Percentiles rank a stretch among this genome's conserved stretches.
Evolutionary conservation across 2,888 invertebrate genomes (phyloP).

Genomic region (Cacoxenus indagator): DNA sequence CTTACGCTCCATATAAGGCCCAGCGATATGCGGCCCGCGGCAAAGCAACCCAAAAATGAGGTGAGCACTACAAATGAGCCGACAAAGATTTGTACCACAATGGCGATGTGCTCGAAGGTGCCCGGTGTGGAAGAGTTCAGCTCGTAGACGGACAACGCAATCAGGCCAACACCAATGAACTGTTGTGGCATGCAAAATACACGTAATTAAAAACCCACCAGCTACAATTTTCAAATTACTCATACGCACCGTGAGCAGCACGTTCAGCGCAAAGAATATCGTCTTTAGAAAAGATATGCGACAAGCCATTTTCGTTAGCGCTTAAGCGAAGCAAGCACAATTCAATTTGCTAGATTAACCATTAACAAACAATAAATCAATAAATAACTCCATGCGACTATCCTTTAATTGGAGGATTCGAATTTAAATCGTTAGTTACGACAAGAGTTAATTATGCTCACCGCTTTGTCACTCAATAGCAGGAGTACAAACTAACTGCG

Average conservation of each 20-base stretch:
- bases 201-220: background rate
- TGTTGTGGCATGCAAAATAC: slow-evolving; percentile 29
- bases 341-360: background rate
- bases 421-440: background rate
- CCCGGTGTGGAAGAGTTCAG: slow-evolving; percentile 62
- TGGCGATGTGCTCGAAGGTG: slow-evolving; percentile 62
- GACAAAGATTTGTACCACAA: slow-evolving; percentile 74
- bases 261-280: slow-evolving; percentile 57
- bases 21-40: slow-evolving; percentile 86
- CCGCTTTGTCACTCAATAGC: background rate
- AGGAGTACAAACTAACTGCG: background rate
- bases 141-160: slow-evolving; percentile 62
- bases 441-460: background rate
- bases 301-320: slow-evolving; percentile 50
- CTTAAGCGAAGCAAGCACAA: too few species aligned
- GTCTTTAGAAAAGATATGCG: slow-evolving; percentile 57
- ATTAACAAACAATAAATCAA: background rate
- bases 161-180: slow-evolving; percentile 59
- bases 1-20: slow-evolving; percentile 88
- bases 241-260: slow-evolving; percentile 64
- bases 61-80: slow-evolving; percentile 83
- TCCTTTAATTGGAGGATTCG: background rate
- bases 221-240: slow-evolving; percentile 36
- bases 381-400: background rate
- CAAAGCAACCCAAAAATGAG: slow-evolving; percentile 92